These are phyloP conservation scores for Aplysina aerophoba DNA, from an alignment of 37 sponge, comb jelly and placozoan species.

Conservation along the genomic window DNA sequence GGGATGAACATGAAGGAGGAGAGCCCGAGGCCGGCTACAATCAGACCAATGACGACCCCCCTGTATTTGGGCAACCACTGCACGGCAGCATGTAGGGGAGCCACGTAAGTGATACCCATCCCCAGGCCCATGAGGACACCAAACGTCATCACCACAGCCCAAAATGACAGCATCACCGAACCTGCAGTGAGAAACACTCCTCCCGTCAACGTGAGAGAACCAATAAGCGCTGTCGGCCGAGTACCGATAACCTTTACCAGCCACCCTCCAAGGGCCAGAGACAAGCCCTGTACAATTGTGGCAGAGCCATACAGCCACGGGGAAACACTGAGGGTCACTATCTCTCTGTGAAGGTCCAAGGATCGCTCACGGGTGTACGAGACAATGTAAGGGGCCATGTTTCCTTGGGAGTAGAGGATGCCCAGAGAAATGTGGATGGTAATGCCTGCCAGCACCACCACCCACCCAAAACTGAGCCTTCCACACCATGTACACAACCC, in stretches of 20 bases:
- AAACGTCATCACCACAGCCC: constrained; percentile 34
- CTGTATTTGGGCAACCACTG: constrained; percentile 47
- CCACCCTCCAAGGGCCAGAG: constrained; percentile 47
- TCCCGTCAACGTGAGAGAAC: neutral
- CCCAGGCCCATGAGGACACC: constrained; percentile 32
- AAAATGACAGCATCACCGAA: constrained; percentile 30
- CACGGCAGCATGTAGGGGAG: constrained; percentile 31
- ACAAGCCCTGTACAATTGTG: constrained; percentile 34
- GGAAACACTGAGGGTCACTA: constrained; percentile 5
- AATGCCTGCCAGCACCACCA: constrained; percentile 34
- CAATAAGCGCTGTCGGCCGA: constrained; percentile 35
- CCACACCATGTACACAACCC: neutral
- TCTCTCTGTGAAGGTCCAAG: neutral
- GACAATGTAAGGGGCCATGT: constrained; percentile 45
- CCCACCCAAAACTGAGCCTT: constrained; percentile 1
- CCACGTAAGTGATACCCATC: constrained; percentile 34
- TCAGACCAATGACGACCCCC: constrained; percentile 42
- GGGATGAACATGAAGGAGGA: constrained; percentile 46
- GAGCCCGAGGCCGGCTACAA: constrained; percentile 39
- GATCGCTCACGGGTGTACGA: constrained; percentile 35
- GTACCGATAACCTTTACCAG: constrained; percentile 36
- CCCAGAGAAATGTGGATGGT: constrained; percentile 43
- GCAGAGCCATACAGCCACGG: constrained; percentile 41
- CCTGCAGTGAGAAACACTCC: neutral
- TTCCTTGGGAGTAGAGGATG: constrained; percentile 44